A percentile compares a stretch with the other conserved stretches of the same genome.
Evolutionary conservation across 1,140 invertebrate genomes (phyloP).

Genomic region (Panonychus citri): DNA sequence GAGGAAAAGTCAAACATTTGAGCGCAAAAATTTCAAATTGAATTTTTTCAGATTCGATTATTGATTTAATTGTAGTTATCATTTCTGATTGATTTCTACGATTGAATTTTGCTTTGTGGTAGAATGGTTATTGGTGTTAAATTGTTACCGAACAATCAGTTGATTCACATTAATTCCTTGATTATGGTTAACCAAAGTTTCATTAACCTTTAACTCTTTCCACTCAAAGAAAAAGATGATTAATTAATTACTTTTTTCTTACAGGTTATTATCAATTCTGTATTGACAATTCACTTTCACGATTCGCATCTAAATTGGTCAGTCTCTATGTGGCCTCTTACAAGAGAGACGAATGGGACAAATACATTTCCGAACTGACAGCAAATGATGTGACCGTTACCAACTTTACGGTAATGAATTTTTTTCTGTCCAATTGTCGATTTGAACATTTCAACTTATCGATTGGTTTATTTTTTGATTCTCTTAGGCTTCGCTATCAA

Average conservation of each 20-base stretch:
- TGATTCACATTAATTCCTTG: no score
- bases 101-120: no score
- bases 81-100: no score
- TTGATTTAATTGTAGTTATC: no score
- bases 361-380: conserved; percentile 66
- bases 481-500: conserved; percentile 30
- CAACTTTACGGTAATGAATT: conserved; percentile 52
- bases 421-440: conserved; percentile 5
- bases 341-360: conserved; percentile 74
- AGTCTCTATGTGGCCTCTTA: conserved; percentile 82
- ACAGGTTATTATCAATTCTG: conserved; percentile 52
- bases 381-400: conserved; percentile 60
- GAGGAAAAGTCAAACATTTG: no score
- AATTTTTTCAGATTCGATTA: no score
- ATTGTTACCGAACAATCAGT: no score
- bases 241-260: conserved; percentile 7
- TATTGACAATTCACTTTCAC: conserved; percentile 79
- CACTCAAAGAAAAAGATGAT: neutral
- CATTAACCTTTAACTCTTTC: no score
- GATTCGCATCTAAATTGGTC: conserved; percentile 71
- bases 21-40: no score
- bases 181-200: no score
- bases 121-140: no score
- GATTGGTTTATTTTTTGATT: neutral
- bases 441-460: neutral